Evolutionary conservation across 2,888 invertebrate genomes (phyloP).

Genomic region (Lepidocyrtoides sp.): DNA sequence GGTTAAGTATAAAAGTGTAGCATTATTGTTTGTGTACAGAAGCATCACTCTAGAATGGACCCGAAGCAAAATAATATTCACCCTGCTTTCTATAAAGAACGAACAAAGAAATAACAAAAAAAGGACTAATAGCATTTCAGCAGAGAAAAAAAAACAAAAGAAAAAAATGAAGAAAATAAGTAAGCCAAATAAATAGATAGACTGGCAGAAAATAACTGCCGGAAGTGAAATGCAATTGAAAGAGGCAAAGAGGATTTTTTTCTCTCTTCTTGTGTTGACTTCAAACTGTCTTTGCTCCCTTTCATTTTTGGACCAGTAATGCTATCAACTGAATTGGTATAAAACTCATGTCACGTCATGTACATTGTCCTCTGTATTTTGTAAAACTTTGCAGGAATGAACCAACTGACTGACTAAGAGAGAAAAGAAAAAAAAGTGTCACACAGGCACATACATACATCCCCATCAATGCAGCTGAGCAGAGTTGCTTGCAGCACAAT

Average conservation of each 20-base stretch:
- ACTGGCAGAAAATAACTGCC: constrained; percentile 45
- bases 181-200: constrained; percentile 66
- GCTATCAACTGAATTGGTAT: neutral
- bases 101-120: neutral
- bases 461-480: constrained; percentile 40
- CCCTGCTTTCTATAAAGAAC: neutral
- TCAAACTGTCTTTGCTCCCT: constrained; percentile 33
- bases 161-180: constrained; percentile 52
- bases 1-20: neutral
- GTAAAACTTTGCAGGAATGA: neutral
- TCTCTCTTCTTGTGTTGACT: constrained; percentile 30
- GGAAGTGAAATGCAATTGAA: constrained; percentile 74
- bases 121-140: neutral
- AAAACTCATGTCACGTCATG: constrained; percentile 49
- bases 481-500: constrained; percentile 46
- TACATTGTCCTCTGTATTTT: neutral
- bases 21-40: neutral
- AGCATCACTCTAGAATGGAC: neutral
- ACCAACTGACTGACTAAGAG: neutral
- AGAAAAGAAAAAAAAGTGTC: constrained; percentile 17
- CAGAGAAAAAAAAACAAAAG: constrained; percentile 6
- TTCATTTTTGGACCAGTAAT: constrained; percentile 29
- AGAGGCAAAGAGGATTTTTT: constrained; percentile 30
- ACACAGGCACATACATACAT: constrained; percentile 7
- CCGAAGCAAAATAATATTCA: constrained; percentile 10